phyloP scores from a whole-genome alignment of 2,113 vertebrate genomes.

The Bos javanicus region DNA sequence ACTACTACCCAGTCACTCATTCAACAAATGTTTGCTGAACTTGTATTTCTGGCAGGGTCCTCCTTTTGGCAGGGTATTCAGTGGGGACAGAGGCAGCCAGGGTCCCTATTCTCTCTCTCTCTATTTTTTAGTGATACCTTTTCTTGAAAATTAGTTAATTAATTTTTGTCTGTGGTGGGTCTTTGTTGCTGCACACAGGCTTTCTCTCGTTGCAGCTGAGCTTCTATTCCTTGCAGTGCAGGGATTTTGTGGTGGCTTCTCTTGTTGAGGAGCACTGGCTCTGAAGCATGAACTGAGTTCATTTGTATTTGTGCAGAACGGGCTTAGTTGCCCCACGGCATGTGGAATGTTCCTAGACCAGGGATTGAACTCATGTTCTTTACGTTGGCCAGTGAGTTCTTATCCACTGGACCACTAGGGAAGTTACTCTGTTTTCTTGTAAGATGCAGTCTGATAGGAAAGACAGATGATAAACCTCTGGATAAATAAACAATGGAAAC shows the following conservation, averaged over 20 bases:
- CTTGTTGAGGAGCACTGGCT: neutral
- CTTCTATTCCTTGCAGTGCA: neutral
- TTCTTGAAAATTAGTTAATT: neutral
- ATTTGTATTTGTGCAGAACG: neutral
- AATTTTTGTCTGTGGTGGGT: neutral
- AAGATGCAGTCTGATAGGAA: neutral
- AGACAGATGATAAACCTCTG: neutral
- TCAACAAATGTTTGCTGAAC: neutral
- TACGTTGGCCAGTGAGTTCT: neutral
- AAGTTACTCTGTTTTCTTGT: neutral
- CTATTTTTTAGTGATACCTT: neutral
- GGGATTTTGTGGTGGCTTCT: fast-evolving
- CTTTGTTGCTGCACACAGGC: neutral
- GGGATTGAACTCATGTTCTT: neutral
- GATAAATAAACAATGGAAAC: neutral
- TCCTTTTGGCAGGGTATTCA: neutral
- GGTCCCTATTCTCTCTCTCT: neutral
- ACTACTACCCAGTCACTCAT: neutral
- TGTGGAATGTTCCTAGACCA: neutral
- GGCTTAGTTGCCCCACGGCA: neutral
- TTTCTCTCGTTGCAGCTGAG: neutral
- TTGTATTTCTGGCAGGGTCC: neutral
- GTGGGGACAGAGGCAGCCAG: neutral
- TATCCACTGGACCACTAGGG: neutral
- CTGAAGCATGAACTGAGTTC: neutral